A percentile compares a stretch with the other conserved stretches of the same genome.
Conservation (phyloP, 1,140 invertebrate species). For the Ylistrum balloti region DNA sequence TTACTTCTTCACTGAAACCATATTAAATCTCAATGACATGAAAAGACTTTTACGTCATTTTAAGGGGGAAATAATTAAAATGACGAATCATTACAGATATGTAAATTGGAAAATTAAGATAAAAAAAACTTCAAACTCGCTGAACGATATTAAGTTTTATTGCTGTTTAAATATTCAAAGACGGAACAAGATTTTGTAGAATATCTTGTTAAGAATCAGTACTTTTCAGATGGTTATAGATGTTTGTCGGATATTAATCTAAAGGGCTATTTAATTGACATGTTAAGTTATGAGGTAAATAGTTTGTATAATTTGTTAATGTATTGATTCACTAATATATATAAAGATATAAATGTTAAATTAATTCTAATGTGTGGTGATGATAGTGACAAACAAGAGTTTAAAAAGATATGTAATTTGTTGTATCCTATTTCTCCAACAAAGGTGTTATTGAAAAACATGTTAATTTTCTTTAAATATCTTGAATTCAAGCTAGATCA, state of each 20-base stretch:
- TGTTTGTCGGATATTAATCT: background rate
- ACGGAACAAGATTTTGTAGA: too few species aligned
- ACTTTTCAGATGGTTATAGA: background rate
- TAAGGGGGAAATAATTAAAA: background rate
- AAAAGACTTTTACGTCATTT: background rate
- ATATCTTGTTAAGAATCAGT: background rate
- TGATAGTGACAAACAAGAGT: background rate
- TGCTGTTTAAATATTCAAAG: slow-evolving; percentile 19
- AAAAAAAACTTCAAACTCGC: background rate
- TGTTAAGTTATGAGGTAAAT: background rate
- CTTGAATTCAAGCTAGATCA: background rate
- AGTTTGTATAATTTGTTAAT: background rate
- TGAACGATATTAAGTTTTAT: background rate
- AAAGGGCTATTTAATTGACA: background rate
- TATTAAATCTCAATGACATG: too few species aligned
- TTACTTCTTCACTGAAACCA: too few species aligned
- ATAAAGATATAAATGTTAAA: background rate
- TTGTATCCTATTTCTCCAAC: background rate
- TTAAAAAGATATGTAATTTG: background rate
- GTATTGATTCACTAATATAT: background rate
- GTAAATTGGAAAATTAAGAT: background rate
- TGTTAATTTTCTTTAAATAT: background rate
- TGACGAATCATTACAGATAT: background rate
- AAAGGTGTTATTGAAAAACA: background rate
- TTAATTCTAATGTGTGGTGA: background rate